Conservation (phyloP, 2,113 vertebrate species). For the Drymodes brunneopygia region DNA sequence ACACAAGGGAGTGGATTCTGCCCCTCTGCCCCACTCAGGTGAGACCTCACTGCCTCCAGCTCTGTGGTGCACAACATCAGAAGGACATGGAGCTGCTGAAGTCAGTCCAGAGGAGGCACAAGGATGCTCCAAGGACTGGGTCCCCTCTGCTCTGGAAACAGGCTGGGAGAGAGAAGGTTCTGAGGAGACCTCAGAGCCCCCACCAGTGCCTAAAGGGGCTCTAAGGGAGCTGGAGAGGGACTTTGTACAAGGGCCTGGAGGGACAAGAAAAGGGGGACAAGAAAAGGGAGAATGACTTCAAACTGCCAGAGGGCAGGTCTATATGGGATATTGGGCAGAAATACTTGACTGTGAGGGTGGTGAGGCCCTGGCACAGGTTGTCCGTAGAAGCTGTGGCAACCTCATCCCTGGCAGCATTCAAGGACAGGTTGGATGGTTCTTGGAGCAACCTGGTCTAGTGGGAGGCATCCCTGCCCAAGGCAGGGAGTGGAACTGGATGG, state of each 20-base stretch:
- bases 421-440: rapidly evolving
- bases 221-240: neutral
- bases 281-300: neutral
- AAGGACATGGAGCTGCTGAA: neutral
- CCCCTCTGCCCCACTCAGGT: neutral
- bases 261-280: rapidly evolving
- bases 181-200: rapidly evolving
- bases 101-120: neutral
- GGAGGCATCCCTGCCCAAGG: neutral
- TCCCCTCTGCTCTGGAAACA: neutral
- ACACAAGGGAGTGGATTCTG: neutral
- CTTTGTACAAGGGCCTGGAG: rapidly evolving
- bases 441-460: neutral
- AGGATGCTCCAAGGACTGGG: neutral
- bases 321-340: neutral
- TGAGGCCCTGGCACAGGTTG: rapidly evolving
- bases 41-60: neutral
- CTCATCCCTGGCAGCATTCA: rapidly evolving
- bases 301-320: neutral
- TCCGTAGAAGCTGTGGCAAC: neutral
- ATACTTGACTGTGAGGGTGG: rapidly evolving
- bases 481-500: neutral
- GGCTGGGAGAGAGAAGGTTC: neutral
- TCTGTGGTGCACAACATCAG: neutral
- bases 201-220: neutral